Conservation (phyloP, 2,797 vertebrate species). For the Phrynocephalus guinanensis region DNA sequence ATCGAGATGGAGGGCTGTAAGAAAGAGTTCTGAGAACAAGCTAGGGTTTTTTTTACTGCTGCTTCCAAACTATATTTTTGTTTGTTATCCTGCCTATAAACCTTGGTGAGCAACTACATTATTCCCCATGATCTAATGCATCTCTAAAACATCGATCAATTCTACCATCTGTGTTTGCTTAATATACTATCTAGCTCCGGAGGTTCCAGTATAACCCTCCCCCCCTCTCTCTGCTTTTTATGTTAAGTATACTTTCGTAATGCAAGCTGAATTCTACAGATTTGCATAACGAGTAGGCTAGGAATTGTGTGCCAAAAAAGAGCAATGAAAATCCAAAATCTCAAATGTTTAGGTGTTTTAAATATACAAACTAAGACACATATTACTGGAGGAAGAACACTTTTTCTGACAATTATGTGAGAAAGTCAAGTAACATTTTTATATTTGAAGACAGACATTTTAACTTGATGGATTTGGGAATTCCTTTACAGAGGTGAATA, state of each 20-base stretch:
- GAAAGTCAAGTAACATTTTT: not conserved
- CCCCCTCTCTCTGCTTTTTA: not conserved
- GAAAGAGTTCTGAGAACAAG: slow-evolving; percentile 6
- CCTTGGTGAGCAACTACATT: not conserved
- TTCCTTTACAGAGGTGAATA: not conserved
- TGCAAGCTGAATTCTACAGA: not conserved
- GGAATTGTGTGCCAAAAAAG: not conserved
- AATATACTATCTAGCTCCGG: not conserved
- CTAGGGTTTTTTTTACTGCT: slow-evolving; percentile 29
- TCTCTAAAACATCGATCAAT: not conserved
- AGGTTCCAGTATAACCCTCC: not conserved
- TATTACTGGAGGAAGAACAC: not conserved
- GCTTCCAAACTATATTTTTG: not conserved
- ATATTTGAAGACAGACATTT: not conserved
- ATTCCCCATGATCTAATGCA: not conserved
- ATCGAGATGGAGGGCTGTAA: slow-evolving; percentile 16
- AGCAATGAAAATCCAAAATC: not conserved
- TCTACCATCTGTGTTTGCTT: not conserved
- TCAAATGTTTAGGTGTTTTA: not conserved
- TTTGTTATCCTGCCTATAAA: not conserved
- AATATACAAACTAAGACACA: not conserved
- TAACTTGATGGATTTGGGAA: not conserved
- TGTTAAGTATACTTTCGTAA: not conserved
- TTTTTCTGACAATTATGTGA: not conserved
- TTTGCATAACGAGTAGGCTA: not conserved